Evolutionary conservation across 2,888 invertebrate genomes (phyloP), one percentile per base, ranked within the genome.

Genomic region (Allacma fusca): DNA sequence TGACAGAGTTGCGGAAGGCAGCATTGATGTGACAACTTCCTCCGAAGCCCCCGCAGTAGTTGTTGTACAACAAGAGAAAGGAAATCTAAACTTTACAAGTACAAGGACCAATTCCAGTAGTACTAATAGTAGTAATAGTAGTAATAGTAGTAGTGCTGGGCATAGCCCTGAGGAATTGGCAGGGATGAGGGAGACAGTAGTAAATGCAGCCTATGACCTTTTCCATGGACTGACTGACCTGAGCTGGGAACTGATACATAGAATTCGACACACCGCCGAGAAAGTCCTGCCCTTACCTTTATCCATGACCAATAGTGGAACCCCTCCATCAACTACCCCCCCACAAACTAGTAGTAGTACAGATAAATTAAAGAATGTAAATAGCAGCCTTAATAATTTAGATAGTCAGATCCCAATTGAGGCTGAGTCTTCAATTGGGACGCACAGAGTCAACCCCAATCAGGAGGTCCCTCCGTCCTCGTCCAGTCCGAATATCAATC

Each of bases 151-250:
- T 50, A 7, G 4, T 7, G n/a, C 4, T n/a, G 19, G n/a, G 4
- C 59, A 29, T 23, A 26, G 29, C 21, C 43, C 26, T 23, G 70
- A 76, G 16, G 76, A 76, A 62, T 16, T 76, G 4, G 24, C 59
- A 65, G 78, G 75, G 1, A 72, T 80, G 44, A 75, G 81, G n/a
- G 76, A 78, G 28, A 71, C 79, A 29, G 76, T 82, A 24, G 59
- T 83, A 26, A 71, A 78, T 29, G 77, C 80, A 23, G 82, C 82
- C 59, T 73, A 82, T 40, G 82, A 82, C 50, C 74, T 83, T 23
- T 77, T 83, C 57, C 71, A 76, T 21, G 78, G 75, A 23, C 28
- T 83, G 57, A 79, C 82, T 4, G 81, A 83, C 24, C 57, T 81
- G 24, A 79, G 81, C 44, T 78, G 62, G 40, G 71, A 79, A 40